Conservation (phyloP, 2,113 vertebrate species). For the Colaptes auratus region DNA sequence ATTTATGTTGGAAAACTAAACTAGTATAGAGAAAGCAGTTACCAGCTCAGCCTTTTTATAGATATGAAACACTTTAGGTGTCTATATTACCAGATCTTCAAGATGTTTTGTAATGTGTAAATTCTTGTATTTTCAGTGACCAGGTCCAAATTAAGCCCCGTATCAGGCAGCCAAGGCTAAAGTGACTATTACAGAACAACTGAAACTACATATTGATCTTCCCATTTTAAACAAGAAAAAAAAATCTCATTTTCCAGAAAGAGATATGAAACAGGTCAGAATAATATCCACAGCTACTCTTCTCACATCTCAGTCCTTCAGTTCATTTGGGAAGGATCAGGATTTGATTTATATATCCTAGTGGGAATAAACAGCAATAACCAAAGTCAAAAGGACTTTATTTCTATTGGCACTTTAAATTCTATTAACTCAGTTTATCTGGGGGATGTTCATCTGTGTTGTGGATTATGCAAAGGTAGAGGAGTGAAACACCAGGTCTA, state of each 20-base stretch:
- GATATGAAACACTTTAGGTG: background rate
- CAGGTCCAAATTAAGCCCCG: background rate
- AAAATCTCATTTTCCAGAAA: background rate
- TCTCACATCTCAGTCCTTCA: background rate
- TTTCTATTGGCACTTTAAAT: background rate
- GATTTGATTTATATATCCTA: background rate
- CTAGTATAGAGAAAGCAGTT: background rate
- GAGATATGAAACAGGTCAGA: background rate
- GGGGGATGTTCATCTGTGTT: background rate
- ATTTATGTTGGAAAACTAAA: background rate
- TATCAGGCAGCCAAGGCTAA: background rate
- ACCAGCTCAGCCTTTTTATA: background rate
- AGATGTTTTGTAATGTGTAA: background rate
- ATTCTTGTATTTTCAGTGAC: background rate
- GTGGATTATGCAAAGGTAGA: background rate
- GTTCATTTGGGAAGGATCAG: background rate
- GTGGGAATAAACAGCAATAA: background rate
- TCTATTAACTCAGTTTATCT: background rate
- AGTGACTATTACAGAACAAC: slow-evolving; percentile 12
- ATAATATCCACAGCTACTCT: background rate
- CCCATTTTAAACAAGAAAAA: background rate
- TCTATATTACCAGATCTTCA: background rate
- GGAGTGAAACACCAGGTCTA: background rate
- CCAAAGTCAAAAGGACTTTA: background rate
- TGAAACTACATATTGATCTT: slow-evolving; percentile 31